A percentile compares a stretch with the other conserved stretches of the same genome.
These are phyloP conservation scores for Crossocerus cetratus DNA, from an alignment of 2,888 invertebrate genomes.

Conservation along the genomic window DNA sequence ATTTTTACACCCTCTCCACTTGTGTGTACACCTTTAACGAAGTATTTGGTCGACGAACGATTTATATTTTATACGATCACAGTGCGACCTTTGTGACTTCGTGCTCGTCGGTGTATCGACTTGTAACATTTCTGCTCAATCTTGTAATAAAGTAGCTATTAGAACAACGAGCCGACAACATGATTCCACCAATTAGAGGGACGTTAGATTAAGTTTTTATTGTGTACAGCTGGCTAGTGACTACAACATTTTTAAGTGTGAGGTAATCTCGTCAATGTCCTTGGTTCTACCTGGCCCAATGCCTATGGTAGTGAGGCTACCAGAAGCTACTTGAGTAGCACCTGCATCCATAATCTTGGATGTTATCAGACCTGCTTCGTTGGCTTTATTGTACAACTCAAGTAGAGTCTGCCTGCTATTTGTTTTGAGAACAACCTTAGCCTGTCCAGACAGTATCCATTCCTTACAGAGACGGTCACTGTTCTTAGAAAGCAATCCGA, in stretches of 20 bases:
- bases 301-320: slow-evolving; percentile 85
- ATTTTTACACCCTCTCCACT: not conserved
- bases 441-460: slow-evolving; percentile 85
- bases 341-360: slow-evolving; percentile 82
- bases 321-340: slow-evolving; percentile 83
- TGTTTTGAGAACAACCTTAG: slow-evolving; percentile 85
- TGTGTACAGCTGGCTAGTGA: not conserved
- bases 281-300: slow-evolving; percentile 83
- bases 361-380: slow-evolving; percentile 79
- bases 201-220: no score
- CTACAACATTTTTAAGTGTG: slow-evolving; percentile 82
- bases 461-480: slow-evolving; percentile 74
- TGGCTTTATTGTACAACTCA: slow-evolving; percentile 78
- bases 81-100: slow-evolving; percentile 14
- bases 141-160: slow-evolving; percentile 56
- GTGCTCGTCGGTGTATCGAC: slow-evolving; percentile 41
- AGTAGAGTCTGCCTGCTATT: slow-evolving; percentile 79
- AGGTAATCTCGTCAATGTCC: slow-evolving; percentile 82
- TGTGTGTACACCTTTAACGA: not conserved
- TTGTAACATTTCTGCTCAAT: slow-evolving; percentile 66
- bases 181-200: not conserved
- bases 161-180: slow-evolving; percentile 14
- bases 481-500: slow-evolving; percentile 65
- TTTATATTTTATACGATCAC: slow-evolving; percentile 9
- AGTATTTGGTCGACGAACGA: slow-evolving; percentile 2